Evolutionary conservation across 2,888 invertebrate genomes (phyloP).

Genomic region (Argyresthia albistria): DNA sequence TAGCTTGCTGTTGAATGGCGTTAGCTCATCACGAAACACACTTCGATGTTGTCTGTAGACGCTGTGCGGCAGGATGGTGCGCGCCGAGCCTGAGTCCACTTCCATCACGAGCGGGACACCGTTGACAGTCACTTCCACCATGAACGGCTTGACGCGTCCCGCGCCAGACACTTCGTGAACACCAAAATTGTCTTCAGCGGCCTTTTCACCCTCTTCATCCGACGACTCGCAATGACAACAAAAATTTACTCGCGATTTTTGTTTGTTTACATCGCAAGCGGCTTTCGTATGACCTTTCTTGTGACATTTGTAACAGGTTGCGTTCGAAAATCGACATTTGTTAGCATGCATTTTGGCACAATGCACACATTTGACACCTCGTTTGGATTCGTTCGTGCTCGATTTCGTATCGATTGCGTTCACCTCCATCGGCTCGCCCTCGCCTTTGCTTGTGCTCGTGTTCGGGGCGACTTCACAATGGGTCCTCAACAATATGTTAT

Average conservation of each 20-base stretch:
- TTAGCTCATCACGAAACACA: slow-evolving; percentile 1
- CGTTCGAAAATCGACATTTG: too few species aligned
- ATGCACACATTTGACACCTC: too few species aligned
- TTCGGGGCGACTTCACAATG: too few species aligned
- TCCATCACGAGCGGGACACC: slow-evolving; percentile 8
- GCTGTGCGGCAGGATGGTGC: slow-evolving; percentile 6
- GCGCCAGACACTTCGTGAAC: background rate
- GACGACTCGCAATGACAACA: background rate
- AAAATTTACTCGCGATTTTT: slow-evolving; percentile 1
- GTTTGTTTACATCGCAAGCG: too few species aligned
- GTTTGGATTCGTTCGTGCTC: too few species aligned
- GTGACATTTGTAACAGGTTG: too few species aligned
- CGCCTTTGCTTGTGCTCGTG: too few species aligned
- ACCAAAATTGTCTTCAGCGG: background rate
- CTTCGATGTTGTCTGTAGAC: slow-evolving; percentile 3
- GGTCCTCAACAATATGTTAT: too few species aligned
- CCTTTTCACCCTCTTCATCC: background rate
- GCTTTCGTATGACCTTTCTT: too few species aligned
- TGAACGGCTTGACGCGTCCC: background rate
- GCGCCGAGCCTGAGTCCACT: slow-evolving; percentile 9
- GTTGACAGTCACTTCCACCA: slow-evolving; percentile 2
- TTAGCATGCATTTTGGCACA: too few species aligned
- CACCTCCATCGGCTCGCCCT: too few species aligned
- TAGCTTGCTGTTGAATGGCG: slow-evolving; percentile 4
- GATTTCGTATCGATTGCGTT: too few species aligned